Percentiles rank a stretch among this genome's conserved stretches.
These are phyloP conservation scores for Orthonevra nobilis DNA, from an alignment of 2,888 invertebrate genomes.

Conservation along the genomic window DNA sequence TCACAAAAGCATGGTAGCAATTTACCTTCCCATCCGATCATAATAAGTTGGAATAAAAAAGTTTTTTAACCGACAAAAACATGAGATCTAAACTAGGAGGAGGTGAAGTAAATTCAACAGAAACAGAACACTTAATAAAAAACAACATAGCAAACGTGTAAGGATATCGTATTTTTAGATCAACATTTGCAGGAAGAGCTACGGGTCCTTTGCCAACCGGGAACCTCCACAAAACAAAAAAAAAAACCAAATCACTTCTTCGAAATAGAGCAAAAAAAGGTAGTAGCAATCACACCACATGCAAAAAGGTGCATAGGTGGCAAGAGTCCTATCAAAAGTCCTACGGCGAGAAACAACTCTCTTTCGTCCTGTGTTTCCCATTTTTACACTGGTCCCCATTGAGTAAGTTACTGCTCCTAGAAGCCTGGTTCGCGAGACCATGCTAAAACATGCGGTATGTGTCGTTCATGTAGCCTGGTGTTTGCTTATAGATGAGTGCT, in stretches of 20 bases:
- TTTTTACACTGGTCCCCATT: conserved; percentile 44
- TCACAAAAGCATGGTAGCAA: no score
- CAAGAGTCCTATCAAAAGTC: conserved; percentile 61
- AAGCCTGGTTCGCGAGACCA: conserved; percentile 19
- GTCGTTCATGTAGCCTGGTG: conserved; percentile 27
- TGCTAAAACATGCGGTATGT: conserved; percentile 8
- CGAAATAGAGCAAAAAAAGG: neutral
- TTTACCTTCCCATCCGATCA: no score
- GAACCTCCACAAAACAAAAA: conserved; percentile 9
- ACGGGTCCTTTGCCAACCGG: neutral
- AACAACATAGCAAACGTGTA: conserved; percentile 53
- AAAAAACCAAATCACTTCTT: conserved; percentile 21
- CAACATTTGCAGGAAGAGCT: conserved; percentile 52
- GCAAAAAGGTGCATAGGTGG: conserved; percentile 66
- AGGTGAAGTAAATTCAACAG: conserved; percentile 25
- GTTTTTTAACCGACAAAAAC: no score
- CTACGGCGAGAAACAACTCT: conserved; percentile 37
- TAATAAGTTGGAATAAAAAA: no score
- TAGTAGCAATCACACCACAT: conserved; percentile 38
- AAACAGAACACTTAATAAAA: no score
- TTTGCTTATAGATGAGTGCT: conserved; percentile 61
- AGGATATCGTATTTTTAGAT: conserved; percentile 63
- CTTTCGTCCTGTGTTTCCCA: conserved; percentile 31
- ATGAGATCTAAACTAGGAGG: conserved; percentile 34
- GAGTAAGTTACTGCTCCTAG: conserved; percentile 45